Evolutionary conservation across 1,140 invertebrate genomes (phyloP).

Genomic region (Scaptomyza graminum): DNA sequence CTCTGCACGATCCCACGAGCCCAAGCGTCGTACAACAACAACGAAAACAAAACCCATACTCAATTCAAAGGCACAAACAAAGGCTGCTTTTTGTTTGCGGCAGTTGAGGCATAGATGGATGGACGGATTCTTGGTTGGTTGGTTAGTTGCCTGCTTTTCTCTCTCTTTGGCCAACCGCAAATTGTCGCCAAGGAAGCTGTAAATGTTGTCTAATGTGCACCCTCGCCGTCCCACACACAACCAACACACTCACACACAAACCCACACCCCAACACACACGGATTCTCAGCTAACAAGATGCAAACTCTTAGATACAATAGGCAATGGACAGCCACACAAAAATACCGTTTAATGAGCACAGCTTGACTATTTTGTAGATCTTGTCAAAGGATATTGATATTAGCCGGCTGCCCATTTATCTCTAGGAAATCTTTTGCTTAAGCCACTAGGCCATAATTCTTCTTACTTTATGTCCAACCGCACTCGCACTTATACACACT

Average conservation of each 20-base stretch:
- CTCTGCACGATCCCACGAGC: conserved; percentile 2
- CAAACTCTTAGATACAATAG: conserved; percentile 49
- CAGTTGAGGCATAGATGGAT: conserved; percentile 44
- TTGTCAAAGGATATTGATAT: conserved; percentile 58
- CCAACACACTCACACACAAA: neutral
- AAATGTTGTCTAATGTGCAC: conserved; percentile 43
- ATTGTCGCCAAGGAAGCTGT: conserved; percentile 53
- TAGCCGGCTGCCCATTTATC: conserved; percentile 52
- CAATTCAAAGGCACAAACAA: conserved; percentile 28
- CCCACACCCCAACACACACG: conserved; percentile 13
- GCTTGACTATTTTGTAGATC: conserved; percentile 59
- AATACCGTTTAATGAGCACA: conserved; percentile 74
- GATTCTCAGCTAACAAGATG: conserved; percentile 45
- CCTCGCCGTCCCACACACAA: conserved; percentile 31
- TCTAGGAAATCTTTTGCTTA: conserved; percentile 31
- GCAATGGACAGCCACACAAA: conserved; percentile 41
- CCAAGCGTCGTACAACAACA: conserved; percentile 7
- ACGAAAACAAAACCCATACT: conserved; percentile 7
- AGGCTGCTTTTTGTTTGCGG: conserved; percentile 44
- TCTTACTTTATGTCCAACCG: conserved; percentile 41
- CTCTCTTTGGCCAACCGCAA: conserved; percentile 41
- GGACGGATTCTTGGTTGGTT: conserved; percentile 9
- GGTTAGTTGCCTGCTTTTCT: conserved; percentile 1
- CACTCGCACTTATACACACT: neutral
- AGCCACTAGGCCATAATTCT: conserved; percentile 45